These are phyloP conservation scores for Philaethria dido DNA, from an alignment of 2,888 invertebrate species.

Conservation along the genomic window DNA sequence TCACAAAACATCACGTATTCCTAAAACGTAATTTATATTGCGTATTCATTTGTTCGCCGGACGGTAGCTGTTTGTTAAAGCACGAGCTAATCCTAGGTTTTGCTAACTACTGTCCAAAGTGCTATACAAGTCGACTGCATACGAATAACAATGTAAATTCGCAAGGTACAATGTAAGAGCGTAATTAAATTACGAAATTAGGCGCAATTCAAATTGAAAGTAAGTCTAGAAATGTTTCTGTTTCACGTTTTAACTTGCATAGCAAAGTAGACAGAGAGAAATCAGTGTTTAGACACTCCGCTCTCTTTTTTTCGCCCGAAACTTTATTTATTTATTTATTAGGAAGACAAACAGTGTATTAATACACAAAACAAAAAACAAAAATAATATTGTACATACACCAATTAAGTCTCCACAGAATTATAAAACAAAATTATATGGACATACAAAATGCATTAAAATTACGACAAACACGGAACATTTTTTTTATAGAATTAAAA, in stretches of 20 bases:
- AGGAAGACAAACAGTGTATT: too few species aligned
- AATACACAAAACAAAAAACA: too few species aligned
- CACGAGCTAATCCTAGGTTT: conserved; percentile 24
- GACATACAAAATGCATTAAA: too few species aligned
- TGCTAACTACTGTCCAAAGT: conserved; percentile 24
- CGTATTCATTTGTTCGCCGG: conserved; percentile 12
- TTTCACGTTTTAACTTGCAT: not conserved
- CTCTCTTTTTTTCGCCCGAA: too few species aligned
- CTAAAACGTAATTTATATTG: conserved; percentile 16
- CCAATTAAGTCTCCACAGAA: too few species aligned
- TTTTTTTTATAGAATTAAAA: too few species aligned
- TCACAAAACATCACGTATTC: conserved; percentile 5
- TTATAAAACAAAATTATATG: too few species aligned
- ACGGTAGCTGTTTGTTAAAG: conserved; percentile 22
- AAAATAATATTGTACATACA: too few species aligned
- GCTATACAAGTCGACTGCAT: conserved; percentile 24
- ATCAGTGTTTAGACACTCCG: too few species aligned
- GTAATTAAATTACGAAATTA: conserved; percentile 18
- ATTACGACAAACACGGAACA: too few species aligned
- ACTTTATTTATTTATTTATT: too few species aligned
- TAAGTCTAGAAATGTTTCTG: not conserved
- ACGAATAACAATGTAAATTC: conserved; percentile 27
- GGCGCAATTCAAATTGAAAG: not conserved
- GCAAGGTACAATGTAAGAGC: conserved; percentile 23
- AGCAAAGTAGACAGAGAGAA: too few species aligned